These are phyloP conservation scores for Oxyura jamaicensis DNA, from an alignment of 2,113 vertebrate species.

Conservation along the genomic window DNA sequence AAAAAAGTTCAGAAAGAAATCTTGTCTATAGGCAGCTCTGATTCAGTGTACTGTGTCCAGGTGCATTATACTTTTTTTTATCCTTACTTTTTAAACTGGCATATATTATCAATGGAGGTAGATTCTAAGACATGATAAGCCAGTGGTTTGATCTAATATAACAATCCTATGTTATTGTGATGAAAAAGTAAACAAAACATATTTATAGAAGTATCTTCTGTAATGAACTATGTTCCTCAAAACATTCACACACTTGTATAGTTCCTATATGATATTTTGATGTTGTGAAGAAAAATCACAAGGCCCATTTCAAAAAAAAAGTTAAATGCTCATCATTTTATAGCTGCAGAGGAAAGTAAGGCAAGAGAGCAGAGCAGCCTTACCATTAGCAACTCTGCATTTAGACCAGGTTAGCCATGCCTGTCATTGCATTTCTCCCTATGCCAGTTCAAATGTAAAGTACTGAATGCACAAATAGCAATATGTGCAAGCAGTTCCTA, in stretches of 20 bases:
- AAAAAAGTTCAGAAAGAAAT: background rate
- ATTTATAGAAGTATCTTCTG: background rate
- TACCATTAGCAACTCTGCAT: background rate
- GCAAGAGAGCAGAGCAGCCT: background rate
- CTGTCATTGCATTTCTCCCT: background rate
- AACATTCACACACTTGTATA: background rate
- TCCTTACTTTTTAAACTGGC: background rate
- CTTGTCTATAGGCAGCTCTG: rapidly evolving
- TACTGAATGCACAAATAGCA: background rate
- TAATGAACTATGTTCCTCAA: background rate
- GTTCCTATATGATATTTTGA: background rate
- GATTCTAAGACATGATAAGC: background rate
- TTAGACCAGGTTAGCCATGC: background rate
- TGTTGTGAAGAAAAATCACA: background rate
- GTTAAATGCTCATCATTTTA: background rate
- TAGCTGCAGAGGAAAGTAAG: background rate
- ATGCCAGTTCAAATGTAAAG: background rate
- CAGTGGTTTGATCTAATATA: background rate
- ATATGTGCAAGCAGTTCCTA: background rate
- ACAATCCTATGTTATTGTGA: background rate
- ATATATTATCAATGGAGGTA: background rate
- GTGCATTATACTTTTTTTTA: background rate
- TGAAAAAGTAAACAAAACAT: background rate
- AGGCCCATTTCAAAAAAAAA: background rate
- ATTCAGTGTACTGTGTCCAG: background rate